These are phyloP conservation scores for Myripristis murdjan DNA, from an alignment of 2,797 vertebrate species.

Conservation along the genomic window DNA sequence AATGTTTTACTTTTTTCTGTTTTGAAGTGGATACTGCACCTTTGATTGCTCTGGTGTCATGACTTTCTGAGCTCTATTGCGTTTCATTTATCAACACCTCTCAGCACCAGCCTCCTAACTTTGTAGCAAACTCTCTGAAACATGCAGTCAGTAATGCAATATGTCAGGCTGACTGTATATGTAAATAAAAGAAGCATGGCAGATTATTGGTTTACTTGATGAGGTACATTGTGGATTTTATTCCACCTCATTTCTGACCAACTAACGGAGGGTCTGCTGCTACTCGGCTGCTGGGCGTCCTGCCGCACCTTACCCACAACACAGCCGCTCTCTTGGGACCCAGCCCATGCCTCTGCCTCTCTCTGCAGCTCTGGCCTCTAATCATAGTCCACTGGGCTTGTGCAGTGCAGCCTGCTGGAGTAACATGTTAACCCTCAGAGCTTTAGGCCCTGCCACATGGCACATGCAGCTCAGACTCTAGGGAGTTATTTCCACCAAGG, in stretches of 20 bases:
- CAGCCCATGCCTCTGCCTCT: constrained; percentile 61
- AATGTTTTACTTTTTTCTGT: background rate
- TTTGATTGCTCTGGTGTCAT: background rate
- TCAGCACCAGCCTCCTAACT: background rate
- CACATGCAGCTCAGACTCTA: constrained; percentile 1
- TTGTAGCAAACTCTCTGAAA: background rate
- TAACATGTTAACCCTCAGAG: constrained; percentile 63
- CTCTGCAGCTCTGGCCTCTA: constrained; percentile 69
- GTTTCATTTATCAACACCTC: constrained; percentile 3
- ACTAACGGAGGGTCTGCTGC: constrained; percentile 63
- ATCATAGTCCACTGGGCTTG: constrained; percentile 66
- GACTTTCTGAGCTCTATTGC: background rate
- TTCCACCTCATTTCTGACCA: constrained; percentile 47
- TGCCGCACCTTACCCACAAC: constrained; percentile 75
- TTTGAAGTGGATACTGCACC: background rate
- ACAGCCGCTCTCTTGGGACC: constrained; percentile 60
- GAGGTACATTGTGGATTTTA: constrained; percentile 52
- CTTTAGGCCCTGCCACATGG: constrained; percentile 28
- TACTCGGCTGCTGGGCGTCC: constrained; percentile 60
- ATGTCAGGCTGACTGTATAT: constrained; percentile 9
- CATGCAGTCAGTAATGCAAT: no score
- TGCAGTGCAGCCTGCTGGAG: constrained; percentile 24
- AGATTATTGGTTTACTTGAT: constrained; percentile 38
- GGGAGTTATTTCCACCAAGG: background rate
- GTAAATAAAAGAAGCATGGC: constrained; percentile 2